phyloP scores from a whole-genome alignment of 1,140 invertebrate species.

The Drosophila sp. region DNA sequence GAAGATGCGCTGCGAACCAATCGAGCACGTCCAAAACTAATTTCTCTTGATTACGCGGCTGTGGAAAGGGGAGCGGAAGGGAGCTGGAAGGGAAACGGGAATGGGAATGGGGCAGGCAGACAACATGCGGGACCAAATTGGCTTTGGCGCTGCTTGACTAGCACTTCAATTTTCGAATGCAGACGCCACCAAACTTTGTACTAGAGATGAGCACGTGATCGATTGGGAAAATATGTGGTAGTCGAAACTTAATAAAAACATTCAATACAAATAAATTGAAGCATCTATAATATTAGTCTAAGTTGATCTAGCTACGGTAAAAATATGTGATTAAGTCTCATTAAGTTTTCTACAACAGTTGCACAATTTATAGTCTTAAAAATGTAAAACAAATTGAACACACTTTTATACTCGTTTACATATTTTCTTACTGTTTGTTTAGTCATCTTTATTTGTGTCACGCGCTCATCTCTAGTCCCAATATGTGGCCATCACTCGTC shows the following conservation, averaged over 20 bases:
- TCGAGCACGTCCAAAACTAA: constrained; percentile 83
- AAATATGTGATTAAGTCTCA: too few relatives aligned
- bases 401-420: too few relatives aligned
- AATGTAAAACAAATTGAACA: too few relatives aligned
- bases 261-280: too few relatives aligned
- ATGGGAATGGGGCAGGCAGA: constrained; percentile 14
- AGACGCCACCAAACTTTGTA: constrained; percentile 2
- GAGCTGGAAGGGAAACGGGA: not conserved
- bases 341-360: too few relatives aligned
- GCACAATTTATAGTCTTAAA: too few relatives aligned
- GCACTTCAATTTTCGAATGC: constrained; percentile 50
- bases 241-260: too few relatives aligned
- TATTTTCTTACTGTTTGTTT: not conserved
- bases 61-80: not conserved
- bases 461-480: constrained; percentile 5
- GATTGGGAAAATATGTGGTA: too few relatives aligned
- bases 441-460: not conserved
- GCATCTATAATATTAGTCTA: too few relatives aligned
- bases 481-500: constrained; percentile 5
- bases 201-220: constrained; percentile 4
- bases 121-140: constrained; percentile 60
- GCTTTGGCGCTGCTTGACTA: constrained; percentile 60
- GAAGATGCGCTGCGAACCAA: constrained; percentile 53
- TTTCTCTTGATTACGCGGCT: constrained; percentile 79
- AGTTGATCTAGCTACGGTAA: too few relatives aligned